Conservation (phyloP, 2,888 invertebrate genomes). For the Coelinius sp. region DNA sequence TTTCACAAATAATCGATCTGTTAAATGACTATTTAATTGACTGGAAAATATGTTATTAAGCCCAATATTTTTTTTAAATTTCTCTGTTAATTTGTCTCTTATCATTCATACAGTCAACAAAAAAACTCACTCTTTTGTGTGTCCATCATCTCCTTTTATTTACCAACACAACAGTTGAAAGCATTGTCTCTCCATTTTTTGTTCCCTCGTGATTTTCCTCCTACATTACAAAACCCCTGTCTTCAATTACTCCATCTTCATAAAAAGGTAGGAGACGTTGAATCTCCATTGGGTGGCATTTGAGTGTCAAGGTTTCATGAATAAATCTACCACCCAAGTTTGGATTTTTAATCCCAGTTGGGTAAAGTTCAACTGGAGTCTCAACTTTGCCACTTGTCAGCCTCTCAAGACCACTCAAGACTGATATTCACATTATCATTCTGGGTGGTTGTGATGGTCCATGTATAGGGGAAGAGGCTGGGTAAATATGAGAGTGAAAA, state of each 20-base stretch:
- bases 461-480: background rate
- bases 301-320: constrained; percentile 11
- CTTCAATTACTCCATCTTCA: background rate
- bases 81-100: background rate
- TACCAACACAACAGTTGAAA: background rate
- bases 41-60: background rate
- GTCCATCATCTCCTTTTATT: background rate
- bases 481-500: background rate
- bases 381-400: constrained; percentile 4
- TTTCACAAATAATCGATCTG: background rate
- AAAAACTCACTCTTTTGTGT: background rate
- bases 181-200: background rate
- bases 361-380: background rate
- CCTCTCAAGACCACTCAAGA: background rate
- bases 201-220: background rate
- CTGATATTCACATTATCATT: constrained; percentile 11
- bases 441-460: background rate
- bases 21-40: background rate
- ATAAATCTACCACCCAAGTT: background rate
- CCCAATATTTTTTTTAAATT: background rate
- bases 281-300: background rate
- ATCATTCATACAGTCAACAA: background rate
- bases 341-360: constrained; percentile 8
- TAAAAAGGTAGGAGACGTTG: background rate
- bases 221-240: background rate